These are phyloP conservation scores for Eupleurogrammus muticus DNA, from an alignment of 2,797 vertebrate genomes.

Conservation along the genomic window DNA sequence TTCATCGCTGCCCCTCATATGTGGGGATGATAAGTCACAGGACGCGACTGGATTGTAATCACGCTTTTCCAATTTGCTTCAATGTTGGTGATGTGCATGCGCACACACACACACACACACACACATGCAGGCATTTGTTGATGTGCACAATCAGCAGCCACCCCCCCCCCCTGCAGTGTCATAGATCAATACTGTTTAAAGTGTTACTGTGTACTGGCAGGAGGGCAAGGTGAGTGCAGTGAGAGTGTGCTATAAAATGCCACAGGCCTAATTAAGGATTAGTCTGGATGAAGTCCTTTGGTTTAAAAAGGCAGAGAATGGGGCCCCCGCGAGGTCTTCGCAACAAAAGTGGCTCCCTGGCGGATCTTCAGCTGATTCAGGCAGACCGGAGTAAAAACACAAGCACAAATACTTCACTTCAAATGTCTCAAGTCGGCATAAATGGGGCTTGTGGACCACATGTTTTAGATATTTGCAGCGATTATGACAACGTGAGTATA, in stretches of 20 bases:
- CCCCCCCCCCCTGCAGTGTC: slow-evolving; percentile 34
- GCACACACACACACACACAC: slow-evolving; percentile 8
- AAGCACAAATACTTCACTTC: neutral
- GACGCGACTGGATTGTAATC: slow-evolving; percentile 18
- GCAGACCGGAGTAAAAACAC: slow-evolving; percentile 11
- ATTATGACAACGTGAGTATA: slow-evolving; percentile 8
- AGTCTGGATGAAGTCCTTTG: slow-evolving; percentile 73
- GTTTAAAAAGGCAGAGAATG: slow-evolving; percentile 65
- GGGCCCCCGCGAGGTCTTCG: slow-evolving; percentile 42
- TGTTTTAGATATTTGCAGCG: slow-evolving; percentile 8
- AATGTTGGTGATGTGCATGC: neutral
- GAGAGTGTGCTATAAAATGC: slow-evolving; percentile 71
- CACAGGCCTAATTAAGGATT: slow-evolving; percentile 78
- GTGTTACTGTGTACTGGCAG: slow-evolving; percentile 53
- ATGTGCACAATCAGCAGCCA: slow-evolving; percentile 25
- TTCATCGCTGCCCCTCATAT: slow-evolving; percentile 25
- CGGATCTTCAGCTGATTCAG: slow-evolving; percentile 61
- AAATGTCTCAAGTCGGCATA: neutral
- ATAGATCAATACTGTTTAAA: slow-evolving; percentile 75
- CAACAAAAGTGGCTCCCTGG: slow-evolving; percentile 55
- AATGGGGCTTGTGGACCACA: slow-evolving; percentile 11
- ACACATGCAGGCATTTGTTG: slow-evolving; percentile 4
- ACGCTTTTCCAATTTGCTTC: slow-evolving; percentile 37
- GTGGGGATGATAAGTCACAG: slow-evolving; percentile 18
- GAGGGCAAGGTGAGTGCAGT: slow-evolving; percentile 58